These are phyloP conservation scores for Prinia subflava DNA, from an alignment of 2,113 vertebrate species.

Conservation along the genomic window DNA sequence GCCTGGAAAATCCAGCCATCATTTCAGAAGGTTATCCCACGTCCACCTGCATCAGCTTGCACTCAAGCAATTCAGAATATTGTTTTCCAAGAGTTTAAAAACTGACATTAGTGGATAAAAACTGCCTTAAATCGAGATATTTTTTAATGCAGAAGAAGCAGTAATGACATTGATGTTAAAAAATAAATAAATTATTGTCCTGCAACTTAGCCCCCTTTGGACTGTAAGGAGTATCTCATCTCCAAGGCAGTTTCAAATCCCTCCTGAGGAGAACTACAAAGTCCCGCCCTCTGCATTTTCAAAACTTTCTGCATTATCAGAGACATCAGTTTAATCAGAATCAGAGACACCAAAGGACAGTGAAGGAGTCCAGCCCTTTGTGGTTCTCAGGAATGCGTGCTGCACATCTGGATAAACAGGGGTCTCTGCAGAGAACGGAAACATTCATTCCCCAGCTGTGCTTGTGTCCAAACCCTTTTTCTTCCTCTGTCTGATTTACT, in stretches of 20 bases:
- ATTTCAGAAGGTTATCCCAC: not conserved
- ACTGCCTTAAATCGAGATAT: not conserved
- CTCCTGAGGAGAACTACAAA: not conserved
- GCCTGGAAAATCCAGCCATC: not conserved
- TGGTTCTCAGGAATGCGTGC: not conserved
- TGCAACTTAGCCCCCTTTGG: not conserved
- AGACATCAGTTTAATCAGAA: not conserved
- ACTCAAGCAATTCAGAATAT: not conserved
- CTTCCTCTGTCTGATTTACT: not conserved
- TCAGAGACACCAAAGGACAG: not conserved
- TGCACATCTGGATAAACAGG: constrained; percentile 50
- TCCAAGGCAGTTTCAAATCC: not conserved
- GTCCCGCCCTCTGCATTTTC: not conserved
- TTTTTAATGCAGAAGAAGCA: not conserved
- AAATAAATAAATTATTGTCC: not conserved
- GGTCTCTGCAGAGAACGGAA: not conserved
- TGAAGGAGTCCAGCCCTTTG: not conserved
- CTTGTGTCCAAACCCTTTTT: not conserved
- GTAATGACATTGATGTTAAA: not conserved
- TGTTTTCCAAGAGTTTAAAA: not conserved
- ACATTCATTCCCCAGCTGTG: constrained; percentile 17
- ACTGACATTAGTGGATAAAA: not conserved
- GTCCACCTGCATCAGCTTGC: not conserved
- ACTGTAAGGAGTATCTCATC: not conserved
- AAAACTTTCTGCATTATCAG: not conserved